These are phyloP conservation scores for Phallusia fumigata DNA, from an alignment of 23 tunicate genomes.

Conservation along the genomic window DNA sequence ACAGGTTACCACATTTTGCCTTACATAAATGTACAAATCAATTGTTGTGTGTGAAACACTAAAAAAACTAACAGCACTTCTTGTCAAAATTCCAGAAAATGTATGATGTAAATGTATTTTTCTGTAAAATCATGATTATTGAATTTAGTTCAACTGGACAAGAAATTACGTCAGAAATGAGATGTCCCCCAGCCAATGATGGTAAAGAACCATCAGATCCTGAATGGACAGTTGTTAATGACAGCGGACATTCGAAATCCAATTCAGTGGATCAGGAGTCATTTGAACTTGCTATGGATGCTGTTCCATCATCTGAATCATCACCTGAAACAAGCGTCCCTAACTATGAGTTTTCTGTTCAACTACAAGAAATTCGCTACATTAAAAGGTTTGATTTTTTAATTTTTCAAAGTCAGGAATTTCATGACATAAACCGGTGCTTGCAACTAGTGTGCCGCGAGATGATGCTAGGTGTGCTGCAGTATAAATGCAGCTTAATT, in stretches of 20 bases:
- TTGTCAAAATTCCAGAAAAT: too few species aligned
- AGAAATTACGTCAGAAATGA: constrained; percentile 50
- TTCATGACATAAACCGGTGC: too few species aligned
- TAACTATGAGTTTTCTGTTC: constrained; percentile 37
- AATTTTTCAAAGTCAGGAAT: too few species aligned
- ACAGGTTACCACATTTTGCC: too few species aligned
- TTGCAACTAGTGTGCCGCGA: too few species aligned
- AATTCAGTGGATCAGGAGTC: constrained; percentile 30
- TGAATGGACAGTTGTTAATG: constrained; percentile 77
- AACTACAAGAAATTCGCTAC: constrained; percentile 25
- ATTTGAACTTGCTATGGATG: constrained; percentile 32
- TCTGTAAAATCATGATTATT: too few species aligned
- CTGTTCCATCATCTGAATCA: constrained; percentile 17
- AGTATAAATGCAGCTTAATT: too few species aligned
- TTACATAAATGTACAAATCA: too few species aligned
- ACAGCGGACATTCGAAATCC: constrained; percentile 18
- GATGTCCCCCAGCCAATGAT: constrained; percentile 6
- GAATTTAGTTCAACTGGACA: constrained; percentile 10
- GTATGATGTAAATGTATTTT: too few species aligned
- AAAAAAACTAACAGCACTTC: too few species aligned
- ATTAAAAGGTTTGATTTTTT: constrained; percentile 63
- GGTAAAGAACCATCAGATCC: constrained; percentile 50
- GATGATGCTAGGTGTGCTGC: too few species aligned
- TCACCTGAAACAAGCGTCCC: constrained; percentile 19
- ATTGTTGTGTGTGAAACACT: too few species aligned